Evolutionary conservation across 1,140 invertebrate species (phyloP).

Genomic region (Ooceraea biroi): DNA sequence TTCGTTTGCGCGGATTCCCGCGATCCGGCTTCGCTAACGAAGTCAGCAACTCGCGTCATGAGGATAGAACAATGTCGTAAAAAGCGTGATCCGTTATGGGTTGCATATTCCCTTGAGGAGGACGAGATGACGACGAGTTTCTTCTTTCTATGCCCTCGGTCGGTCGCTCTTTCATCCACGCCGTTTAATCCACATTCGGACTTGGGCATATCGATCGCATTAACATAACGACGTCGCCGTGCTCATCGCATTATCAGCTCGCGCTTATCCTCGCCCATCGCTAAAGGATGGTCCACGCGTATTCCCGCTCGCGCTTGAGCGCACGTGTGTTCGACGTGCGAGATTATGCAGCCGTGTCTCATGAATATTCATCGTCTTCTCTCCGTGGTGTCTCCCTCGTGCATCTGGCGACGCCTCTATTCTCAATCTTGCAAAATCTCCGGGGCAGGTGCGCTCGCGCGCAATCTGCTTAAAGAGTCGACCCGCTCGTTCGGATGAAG

Average conservation of each 20-base stretch:
- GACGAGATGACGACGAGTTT: constrained; percentile 25
- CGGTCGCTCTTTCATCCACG: background rate
- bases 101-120: constrained; percentile 4
- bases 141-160: background rate
- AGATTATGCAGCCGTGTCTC: constrained; percentile 19
- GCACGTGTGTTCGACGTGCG: background rate
- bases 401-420: constrained; percentile 3
- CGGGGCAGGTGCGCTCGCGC: background rate
- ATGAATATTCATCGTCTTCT: constrained; percentile 47
- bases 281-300: background rate
- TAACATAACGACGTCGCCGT: constrained; percentile 1
- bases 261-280: background rate
- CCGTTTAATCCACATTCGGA: constrained; percentile 21
- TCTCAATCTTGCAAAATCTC: constrained; percentile 60
- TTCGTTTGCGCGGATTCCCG: background rate
- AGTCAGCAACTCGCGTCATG: constrained; percentile 11
- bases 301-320: constrained; percentile 2
- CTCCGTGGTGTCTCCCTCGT: background rate
- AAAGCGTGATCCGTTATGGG: constrained; percentile 10
- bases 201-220: constrained; percentile 10
- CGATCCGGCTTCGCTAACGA: background rate
- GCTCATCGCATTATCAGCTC: background rate
- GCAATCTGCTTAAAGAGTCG: constrained; percentile 35
- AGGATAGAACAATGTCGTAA: constrained; percentile 8
- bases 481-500: constrained; percentile 36